A percentile compares a stretch with the other conserved stretches of the same genome.
These are phyloP conservation scores for Ceyx melanurus DNA, from an alignment of 2,113 vertebrate species.

Conservation along the genomic window DNA sequence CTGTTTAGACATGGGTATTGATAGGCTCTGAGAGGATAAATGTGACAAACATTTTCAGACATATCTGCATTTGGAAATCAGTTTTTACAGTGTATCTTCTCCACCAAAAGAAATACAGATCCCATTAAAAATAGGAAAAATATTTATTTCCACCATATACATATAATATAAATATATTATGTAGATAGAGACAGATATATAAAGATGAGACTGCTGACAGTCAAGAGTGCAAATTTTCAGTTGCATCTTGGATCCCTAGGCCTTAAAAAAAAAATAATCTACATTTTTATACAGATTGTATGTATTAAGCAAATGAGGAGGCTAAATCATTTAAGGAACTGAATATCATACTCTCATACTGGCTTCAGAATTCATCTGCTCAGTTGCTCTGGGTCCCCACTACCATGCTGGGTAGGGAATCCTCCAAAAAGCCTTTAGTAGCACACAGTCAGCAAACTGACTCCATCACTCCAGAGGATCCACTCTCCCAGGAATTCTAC, in stretches of 20 bases:
- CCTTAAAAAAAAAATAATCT: not conserved
- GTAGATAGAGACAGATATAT: not conserved
- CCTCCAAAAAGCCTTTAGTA: not conserved
- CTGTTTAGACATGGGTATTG: not conserved
- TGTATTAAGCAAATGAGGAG: not conserved
- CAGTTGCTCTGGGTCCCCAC: not conserved
- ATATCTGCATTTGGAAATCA: not conserved
- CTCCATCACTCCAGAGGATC: not conserved
- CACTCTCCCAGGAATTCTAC: not conserved
- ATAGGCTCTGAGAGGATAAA: not conserved
- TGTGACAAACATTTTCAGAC: not conserved
- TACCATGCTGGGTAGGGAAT: not conserved
- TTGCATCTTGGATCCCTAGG: not conserved
- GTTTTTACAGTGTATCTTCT: not conserved
- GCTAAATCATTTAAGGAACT: not conserved
- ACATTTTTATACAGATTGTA: not conserved
- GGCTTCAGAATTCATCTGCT: not conserved
- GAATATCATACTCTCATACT: not conserved
- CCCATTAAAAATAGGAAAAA: not conserved
- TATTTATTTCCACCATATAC: not conserved
- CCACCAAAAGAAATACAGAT: not conserved
- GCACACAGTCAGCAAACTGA: not conserved
- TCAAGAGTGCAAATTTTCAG: not conserved
- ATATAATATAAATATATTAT: not conserved
- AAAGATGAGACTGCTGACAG: not conserved